phyloP scores from a whole-genome alignment of 2,888 invertebrate species.

The Diarsia brunnea region DNA sequence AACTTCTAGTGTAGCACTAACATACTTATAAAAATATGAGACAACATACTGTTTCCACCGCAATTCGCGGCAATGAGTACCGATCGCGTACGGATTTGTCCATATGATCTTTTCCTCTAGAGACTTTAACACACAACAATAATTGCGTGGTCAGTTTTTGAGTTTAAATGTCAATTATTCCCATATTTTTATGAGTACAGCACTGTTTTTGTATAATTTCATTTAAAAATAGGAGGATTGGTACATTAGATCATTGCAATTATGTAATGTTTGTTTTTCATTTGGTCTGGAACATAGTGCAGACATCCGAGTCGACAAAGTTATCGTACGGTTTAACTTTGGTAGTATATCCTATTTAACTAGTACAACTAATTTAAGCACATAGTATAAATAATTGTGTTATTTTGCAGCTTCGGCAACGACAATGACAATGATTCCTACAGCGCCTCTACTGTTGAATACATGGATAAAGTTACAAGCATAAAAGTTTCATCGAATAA shows the following conservation, averaged over 20 bases:
- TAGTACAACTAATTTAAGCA: neutral
- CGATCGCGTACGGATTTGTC: neutral
- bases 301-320: neutral
- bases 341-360: neutral
- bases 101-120: neutral
- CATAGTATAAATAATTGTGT: neutral
- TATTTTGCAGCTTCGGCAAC: conserved; percentile 9
- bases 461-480: neutral
- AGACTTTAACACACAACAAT: neutral
- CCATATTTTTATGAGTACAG: neutral
- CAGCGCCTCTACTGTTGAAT: neutral
- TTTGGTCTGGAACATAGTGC: neutral
- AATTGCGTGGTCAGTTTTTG: neutral
- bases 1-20: neutral
- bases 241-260: neutral
- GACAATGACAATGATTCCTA: neutral
- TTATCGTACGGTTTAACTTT: neutral
- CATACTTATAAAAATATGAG: conserved; percentile 1
- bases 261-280: conserved; percentile 7
- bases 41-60: neutral
- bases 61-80: neutral
- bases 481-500: neutral
- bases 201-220: neutral
- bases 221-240: neutral
- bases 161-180: conserved; percentile 7